Evolutionary conservation across 2,797 vertebrate genomes (phyloP).

Genomic region (Cirrhinus molitorella): DNA sequence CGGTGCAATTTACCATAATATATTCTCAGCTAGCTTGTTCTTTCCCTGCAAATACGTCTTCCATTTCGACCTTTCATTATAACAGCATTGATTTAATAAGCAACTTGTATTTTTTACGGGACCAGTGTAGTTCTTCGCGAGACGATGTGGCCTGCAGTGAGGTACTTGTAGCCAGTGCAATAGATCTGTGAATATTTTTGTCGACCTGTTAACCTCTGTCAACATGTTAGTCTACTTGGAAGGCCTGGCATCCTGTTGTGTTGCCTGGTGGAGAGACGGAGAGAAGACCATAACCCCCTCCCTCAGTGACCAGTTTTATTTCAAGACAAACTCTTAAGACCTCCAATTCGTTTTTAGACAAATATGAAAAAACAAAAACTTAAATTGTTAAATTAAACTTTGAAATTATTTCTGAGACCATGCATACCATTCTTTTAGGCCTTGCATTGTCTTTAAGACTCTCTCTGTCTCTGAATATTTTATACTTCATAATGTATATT

Average conservation of each 20-base stretch:
- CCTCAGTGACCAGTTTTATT: constrained; percentile 36
- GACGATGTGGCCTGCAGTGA: constrained; percentile 6
- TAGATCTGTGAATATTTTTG: constrained; percentile 44
- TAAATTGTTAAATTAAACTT: not conserved
- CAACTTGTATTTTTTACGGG: not conserved
- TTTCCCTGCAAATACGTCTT: not conserved
- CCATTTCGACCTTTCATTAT: not conserved
- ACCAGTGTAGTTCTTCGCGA: not conserved
- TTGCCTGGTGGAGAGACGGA: constrained; percentile 44
- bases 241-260: constrained; percentile 50
- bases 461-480: too few species aligned
- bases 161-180: constrained; percentile 38
- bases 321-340: constrained; percentile 24
- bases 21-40: not conserved
- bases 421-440: too few species aligned
- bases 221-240: constrained; percentile 59
- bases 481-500: too few species aligned
- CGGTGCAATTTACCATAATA: not conserved
- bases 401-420: not conserved
- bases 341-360: not conserved
- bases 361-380: not conserved
- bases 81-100: not conserved
- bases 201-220: constrained; percentile 57
- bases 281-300: not conserved
- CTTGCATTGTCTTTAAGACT: not conserved